Evolutionary conservation across 2,888 invertebrate species (phyloP).

Genomic region (Epinotia brunnichana): DNA sequence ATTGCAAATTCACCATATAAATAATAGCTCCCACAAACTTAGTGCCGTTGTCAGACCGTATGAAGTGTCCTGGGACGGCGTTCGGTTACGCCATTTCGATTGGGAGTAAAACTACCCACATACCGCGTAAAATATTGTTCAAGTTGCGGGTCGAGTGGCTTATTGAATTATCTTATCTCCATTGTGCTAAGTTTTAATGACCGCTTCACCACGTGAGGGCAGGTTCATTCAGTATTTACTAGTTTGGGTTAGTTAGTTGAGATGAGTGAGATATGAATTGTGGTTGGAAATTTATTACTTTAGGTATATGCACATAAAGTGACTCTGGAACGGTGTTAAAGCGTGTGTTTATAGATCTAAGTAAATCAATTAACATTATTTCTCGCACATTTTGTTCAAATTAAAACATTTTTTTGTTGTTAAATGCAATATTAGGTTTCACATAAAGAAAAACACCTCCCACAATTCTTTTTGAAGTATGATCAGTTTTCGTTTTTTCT

Average conservation of each 20-base stretch:
- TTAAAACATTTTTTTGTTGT: background rate
- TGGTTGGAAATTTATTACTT: slow-evolving; percentile 5
- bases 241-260: slow-evolving; percentile 20
- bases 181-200: slow-evolving; percentile 78
- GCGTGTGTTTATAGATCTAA: background rate
- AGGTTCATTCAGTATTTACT: slow-evolving; percentile 39
- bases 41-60: background rate
- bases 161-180: slow-evolving; percentile 77
- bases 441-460: too few species aligned
- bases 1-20: slow-evolving; percentile 43
- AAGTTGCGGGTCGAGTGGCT: slow-evolving; percentile 64
- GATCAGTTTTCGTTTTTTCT: background rate
- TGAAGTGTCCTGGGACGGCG: background rate
- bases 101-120: slow-evolving; percentile 50
- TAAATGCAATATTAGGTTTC: too few species aligned
- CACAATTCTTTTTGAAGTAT: background rate
- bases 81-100: slow-evolving; percentile 5
- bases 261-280: slow-evolving; percentile 27
- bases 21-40: slow-evolving; percentile 24
- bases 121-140: slow-evolving; percentile 59
- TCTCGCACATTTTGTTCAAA: background rate
- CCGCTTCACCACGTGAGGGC: slow-evolving; percentile 53
- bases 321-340: background rate
- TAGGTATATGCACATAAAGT: background rate
- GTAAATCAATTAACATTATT: background rate